Conservation (phyloP, 1,140 invertebrate genomes). For the Venustaconcha ellipsiformis region DNA sequence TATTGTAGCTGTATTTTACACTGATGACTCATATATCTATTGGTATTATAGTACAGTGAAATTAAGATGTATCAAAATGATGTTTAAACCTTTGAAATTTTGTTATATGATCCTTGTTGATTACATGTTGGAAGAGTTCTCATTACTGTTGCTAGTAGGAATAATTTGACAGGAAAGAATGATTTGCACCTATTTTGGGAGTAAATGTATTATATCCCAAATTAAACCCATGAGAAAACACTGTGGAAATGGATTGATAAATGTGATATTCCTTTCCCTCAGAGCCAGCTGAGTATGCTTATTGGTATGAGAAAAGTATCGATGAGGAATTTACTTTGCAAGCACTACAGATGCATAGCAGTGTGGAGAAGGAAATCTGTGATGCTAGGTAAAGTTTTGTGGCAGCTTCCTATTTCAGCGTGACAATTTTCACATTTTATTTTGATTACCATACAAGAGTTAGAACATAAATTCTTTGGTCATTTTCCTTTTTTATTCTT, state of each 20-base stretch:
- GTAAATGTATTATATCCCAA: neutral
- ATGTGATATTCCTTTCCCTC: neutral
- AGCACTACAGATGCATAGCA: constrained; percentile 52
- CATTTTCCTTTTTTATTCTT: too few relatives aligned
- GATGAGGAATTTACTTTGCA: constrained; percentile 50
- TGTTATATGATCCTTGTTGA: neutral
- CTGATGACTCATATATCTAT: too few relatives aligned
- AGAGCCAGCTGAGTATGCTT: constrained; percentile 61
- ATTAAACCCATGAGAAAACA: neutral
- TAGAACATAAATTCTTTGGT: too few relatives aligned
- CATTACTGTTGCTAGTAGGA: neutral
- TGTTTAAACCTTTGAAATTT: neutral
- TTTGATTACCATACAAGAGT: too few relatives aligned
- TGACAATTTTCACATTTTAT: neutral
- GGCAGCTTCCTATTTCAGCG: neutral
- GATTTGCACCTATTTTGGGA: neutral
- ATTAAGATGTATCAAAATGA: too few relatives aligned
- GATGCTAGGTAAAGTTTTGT: constrained; percentile 47
- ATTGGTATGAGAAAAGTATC: constrained; percentile 59
- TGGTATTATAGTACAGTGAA: too few relatives aligned
- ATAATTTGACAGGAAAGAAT: neutral
- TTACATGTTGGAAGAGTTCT: neutral
- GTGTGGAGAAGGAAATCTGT: constrained; percentile 54
- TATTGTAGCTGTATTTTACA: too few relatives aligned
- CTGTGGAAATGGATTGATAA: neutral